These are phyloP conservation scores for Calcarius lapponicus DNA, from an alignment of 2,797 vertebrate genomes.

Conservation along the genomic window DNA sequence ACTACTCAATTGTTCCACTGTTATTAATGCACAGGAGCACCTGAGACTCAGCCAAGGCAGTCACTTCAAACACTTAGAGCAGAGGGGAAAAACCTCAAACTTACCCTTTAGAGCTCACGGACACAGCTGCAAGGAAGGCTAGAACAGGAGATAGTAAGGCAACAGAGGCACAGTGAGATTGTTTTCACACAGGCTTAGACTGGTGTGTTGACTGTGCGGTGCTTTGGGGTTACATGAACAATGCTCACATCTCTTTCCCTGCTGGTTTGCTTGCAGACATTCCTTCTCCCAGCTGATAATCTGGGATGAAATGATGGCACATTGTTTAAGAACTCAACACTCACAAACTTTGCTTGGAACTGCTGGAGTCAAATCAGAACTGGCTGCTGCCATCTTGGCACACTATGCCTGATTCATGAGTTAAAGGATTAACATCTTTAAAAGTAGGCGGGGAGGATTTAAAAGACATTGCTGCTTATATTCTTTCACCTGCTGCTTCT, in stretches of 20 bases:
- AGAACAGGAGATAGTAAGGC: neutral
- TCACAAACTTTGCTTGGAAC: neutral
- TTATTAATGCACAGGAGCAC: neutral
- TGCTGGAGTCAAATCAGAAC: neutral
- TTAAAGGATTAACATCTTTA: neutral
- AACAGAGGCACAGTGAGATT: rapidly evolving
- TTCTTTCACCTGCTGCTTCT: neutral
- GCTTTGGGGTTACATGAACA: neutral
- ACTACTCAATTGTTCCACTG: neutral
- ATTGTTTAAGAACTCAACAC: neutral
- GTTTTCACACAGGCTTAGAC: neutral
- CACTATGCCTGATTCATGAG: rapidly evolving
- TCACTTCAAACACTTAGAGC: neutral
- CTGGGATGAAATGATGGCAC: neutral
- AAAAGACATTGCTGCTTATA: neutral
- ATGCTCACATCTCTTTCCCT: rapidly evolving
- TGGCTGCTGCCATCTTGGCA: neutral
- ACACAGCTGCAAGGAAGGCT: neutral
- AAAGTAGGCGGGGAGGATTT: neutral
- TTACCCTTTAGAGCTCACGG: neutral
- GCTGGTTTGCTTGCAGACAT: neutral
- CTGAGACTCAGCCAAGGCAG: neutral
- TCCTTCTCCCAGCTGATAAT: neutral
- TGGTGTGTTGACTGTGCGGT: rapidly evolving
- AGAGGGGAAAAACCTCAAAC: neutral